Percentiles rank a stretch among this genome's conserved stretches.
These are phyloP conservation scores for Amphipoea lucens DNA, from an alignment of 2,888 invertebrate species.

Conservation along the genomic window DNA sequence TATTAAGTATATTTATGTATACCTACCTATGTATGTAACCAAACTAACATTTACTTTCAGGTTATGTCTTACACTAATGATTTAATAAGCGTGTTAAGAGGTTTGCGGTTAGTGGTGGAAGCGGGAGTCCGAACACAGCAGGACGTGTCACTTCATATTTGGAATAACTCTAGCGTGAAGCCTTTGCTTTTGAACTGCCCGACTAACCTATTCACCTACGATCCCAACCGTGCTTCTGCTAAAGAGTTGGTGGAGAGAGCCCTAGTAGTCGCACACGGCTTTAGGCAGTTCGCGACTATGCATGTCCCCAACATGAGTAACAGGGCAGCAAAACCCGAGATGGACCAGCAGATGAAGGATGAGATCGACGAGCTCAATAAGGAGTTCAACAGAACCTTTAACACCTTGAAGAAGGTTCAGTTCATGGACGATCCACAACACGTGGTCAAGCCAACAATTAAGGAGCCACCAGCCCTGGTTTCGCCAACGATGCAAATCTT, in stretches of 20 bases:
- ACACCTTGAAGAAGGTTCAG: constrained; percentile 77
- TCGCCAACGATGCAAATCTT: constrained; percentile 61
- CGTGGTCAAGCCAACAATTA: neutral
- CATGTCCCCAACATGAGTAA: constrained; percentile 78
- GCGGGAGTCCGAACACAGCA: constrained; percentile 92
- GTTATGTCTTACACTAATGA: constrained; percentile 92
- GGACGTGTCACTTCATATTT: constrained; percentile 90
- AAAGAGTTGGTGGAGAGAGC: constrained; percentile 91
- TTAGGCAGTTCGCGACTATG: constrained; percentile 90
- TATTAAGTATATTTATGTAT: constrained; percentile 40
- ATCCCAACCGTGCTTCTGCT: constrained; percentile 75
- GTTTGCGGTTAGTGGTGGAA: constrained; percentile 92
- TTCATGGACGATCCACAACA: constrained; percentile 11
- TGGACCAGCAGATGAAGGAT: constrained; percentile 80
- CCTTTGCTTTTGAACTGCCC: constrained; percentile 79
- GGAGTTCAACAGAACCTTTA: constrained; percentile 86
- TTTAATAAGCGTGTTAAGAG: constrained; percentile 92
- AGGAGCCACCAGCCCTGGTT: constrained; percentile 9
- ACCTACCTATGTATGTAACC: constrained; percentile 57
- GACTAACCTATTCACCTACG: constrained; percentile 78
- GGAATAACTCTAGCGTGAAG: constrained; percentile 93
- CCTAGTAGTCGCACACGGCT: constrained; percentile 93
- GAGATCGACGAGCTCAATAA: constrained; percentile 86
- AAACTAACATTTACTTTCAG: constrained; percentile 79
- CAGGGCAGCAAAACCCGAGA: constrained; percentile 70